These are phyloP conservation scores for Ladona fulva DNA, from an alignment of 1,140 invertebrate species.

Conservation along the genomic window DNA sequence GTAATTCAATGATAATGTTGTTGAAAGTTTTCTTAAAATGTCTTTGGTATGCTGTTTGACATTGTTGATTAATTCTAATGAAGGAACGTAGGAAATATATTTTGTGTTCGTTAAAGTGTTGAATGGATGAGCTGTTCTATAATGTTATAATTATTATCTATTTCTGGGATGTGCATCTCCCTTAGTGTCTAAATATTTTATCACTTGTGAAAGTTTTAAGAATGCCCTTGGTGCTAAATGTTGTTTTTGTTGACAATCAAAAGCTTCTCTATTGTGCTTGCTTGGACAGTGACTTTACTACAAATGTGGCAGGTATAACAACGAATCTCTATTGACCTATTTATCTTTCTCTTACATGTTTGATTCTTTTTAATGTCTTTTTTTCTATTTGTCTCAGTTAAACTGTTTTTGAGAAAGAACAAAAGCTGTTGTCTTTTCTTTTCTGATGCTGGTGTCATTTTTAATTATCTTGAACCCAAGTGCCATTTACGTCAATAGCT, in stretches of 20 bases:
- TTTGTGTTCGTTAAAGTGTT: not conserved
- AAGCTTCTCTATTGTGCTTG: not conserved
- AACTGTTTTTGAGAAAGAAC: not conserved
- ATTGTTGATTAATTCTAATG: not conserved
- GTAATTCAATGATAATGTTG: not conserved
- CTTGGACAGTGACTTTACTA: not conserved
- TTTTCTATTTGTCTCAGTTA: not conserved
- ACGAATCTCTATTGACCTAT: not conserved
- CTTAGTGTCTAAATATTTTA: not conserved
- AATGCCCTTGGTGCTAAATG: conserved; percentile 4
- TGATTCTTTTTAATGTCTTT: not conserved
- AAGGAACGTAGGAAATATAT: not conserved
- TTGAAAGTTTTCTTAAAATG: not conserved
- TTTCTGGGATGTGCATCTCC: not conserved
- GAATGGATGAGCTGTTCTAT: not conserved
- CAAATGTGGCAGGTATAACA: not conserved
- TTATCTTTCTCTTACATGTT: not conserved
- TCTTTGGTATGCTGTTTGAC: not conserved
- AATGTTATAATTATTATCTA: not conserved
- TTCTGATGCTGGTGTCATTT: not conserved
- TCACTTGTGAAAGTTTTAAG: not conserved
- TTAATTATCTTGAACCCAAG: not conserved
- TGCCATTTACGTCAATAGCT: not conserved
- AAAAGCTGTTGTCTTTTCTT: not conserved
- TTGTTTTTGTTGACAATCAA: not conserved